Percentiles rank a stretch among this genome's conserved stretches.
These are phyloP conservation scores for Leptinotarsa rubiginosa DNA, from an alignment of 2,888 invertebrate genomes.

Conservation along the genomic window DNA sequence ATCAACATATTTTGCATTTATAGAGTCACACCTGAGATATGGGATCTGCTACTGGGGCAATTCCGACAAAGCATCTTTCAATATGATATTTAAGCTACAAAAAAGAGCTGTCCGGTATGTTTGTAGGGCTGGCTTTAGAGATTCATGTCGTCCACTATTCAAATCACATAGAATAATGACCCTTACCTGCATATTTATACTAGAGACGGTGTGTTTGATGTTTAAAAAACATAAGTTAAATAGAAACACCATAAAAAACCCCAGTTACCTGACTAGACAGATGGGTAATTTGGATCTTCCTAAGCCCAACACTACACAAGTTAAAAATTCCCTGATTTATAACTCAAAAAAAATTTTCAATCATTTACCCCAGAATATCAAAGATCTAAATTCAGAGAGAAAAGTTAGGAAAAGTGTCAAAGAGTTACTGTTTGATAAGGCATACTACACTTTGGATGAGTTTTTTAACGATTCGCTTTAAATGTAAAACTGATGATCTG, in stretches of 20 bases:
- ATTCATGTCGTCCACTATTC: not conserved
- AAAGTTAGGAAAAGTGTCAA: no score
- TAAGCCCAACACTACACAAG: not conserved
- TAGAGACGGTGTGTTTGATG: slow-evolving; percentile 1
- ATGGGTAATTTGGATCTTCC: not conserved
- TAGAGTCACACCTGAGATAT: slow-evolving; percentile 1
- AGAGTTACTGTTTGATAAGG: no score
- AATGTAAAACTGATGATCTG: not conserved
- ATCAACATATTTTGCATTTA: not conserved
- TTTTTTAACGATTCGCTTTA: not conserved
- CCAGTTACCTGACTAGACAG: not conserved
- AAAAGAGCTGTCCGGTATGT: slow-evolving; percentile 2
- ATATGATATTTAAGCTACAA: not conserved
- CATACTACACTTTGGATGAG: not conserved
- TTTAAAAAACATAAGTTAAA: slow-evolving; percentile 1
- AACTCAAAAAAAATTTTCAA: not conserved
- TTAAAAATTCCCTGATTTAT: not conserved
- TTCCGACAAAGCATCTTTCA: not conserved
- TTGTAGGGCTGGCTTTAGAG: slow-evolving; percentile 5
- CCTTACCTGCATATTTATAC: no score
- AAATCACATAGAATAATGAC: slow-evolving; percentile 1
- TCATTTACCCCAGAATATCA: not conserved
- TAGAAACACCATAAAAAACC: not conserved
- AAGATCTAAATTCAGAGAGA: no score
- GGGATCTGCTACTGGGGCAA: not conserved